Conservation (phyloP, 2,113 vertebrate species). For the Scartelaos histophorus region DNA sequence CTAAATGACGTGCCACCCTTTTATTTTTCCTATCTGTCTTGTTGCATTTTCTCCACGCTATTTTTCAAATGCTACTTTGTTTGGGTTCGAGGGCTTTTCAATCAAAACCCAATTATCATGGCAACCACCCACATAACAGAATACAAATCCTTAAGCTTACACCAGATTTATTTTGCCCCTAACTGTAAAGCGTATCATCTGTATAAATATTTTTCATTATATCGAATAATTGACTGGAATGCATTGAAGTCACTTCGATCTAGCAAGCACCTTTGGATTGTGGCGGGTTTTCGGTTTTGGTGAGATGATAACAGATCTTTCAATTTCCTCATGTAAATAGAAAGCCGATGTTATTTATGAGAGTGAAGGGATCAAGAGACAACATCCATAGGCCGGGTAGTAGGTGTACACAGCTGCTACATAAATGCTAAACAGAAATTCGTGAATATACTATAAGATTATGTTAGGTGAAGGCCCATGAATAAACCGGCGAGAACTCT, state of each 20-base stretch:
- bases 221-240: slow-evolving; percentile 65
- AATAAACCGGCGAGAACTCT: slow-evolving; percentile 9
- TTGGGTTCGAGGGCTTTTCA: slow-evolving; percentile 54
- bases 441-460: background rate
- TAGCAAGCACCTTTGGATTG: slow-evolving; percentile 30
- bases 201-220: slow-evolving; percentile 63
- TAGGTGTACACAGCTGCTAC: background rate
- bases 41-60: background rate
- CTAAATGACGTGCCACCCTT: background rate
- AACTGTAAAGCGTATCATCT: slow-evolving; percentile 37
- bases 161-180: slow-evolving; percentile 43
- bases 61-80: slow-evolving; percentile 35
- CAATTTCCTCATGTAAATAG: slow-evolving; percentile 67
- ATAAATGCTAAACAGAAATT: background rate
- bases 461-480: background rate
- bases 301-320: slow-evolving; percentile 45
- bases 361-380: slow-evolving; percentile 37
- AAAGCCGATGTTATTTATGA: slow-evolving; percentile 48
- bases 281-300: slow-evolving; percentile 19
- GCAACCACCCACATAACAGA: slow-evolving; percentile 27
- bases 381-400: slow-evolving; percentile 11
- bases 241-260: slow-evolving; percentile 29
- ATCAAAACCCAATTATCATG: slow-evolving; percentile 52
- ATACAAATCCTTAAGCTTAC: slow-evolving; percentile 34
- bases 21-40: slow-evolving; percentile 11